phyloP scores from a whole-genome alignment of 2,888 invertebrate species.

The Archips crataeganus region DNA sequence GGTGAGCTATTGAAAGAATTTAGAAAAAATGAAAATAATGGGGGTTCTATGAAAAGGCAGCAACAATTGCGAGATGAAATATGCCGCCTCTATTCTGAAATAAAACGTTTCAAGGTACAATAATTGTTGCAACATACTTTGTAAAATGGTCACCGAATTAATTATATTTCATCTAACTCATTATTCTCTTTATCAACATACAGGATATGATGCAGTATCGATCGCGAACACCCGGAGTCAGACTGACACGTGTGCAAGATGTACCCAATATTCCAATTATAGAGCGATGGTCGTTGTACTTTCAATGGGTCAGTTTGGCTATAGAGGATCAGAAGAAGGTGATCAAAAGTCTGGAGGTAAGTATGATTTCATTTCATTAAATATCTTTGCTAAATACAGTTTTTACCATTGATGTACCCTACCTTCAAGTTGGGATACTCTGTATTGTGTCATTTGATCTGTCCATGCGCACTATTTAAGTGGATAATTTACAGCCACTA shows the following conservation, averaged over 20 bases:
- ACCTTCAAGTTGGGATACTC: no score
- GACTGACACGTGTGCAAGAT: constrained; percentile 44
- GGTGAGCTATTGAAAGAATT: constrained; percentile 47
- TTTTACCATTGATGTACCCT: no score
- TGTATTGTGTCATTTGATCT: no score
- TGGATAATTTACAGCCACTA: neutral
- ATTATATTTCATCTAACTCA: neutral
- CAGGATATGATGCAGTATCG: constrained; percentile 29
- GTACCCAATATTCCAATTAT: constrained; percentile 46
- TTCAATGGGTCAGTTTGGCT: constrained; percentile 58
- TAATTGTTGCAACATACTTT: neutral
- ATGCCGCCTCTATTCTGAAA: constrained; percentile 46
- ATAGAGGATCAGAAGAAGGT: constrained; percentile 48
- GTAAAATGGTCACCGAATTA: neutral
- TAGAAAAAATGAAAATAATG: constrained; percentile 19
- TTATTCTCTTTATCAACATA: neutral
- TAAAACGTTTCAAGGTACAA: constrained; percentile 60
- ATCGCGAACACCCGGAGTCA: constrained; percentile 36
- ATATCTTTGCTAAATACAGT: no score
- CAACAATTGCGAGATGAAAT: constrained; percentile 49
- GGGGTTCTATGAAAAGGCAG: constrained; percentile 40
- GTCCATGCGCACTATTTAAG: no score
- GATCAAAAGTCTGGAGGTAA: constrained; percentile 60
- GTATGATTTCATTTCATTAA: neutral
- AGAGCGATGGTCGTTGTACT: constrained; percentile 71